Evolutionary conservation across 2,113 vertebrate species (phyloP), one percentile per base, ranked within the genome.

Genomic region (Pimephales promelas): DNA sequence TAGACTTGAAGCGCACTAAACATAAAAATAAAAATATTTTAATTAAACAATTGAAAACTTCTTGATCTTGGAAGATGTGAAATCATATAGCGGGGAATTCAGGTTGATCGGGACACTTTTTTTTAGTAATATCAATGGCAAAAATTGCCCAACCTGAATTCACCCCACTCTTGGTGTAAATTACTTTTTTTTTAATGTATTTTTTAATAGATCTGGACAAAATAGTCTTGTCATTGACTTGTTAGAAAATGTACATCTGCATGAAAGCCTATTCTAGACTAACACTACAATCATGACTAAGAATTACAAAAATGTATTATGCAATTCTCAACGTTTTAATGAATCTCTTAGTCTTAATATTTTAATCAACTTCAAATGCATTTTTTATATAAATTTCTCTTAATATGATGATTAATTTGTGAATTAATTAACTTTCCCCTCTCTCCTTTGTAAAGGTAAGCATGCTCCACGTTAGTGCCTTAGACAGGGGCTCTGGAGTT

Each of bases 401-500:
- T 43, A 36, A 14, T 77, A 14, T 24, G 1, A 9, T 57, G 28
- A n/a, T 40, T 77, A 16, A 56, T n/a, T 14, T 40, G 5, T 24
- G 16, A 3, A 20, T 86, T 24, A 24, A 74, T 76, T 5, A 45
- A 4, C 3, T 62, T 24, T 82, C 31, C 9, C 11, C 10, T 79
- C 20, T 89, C 31, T 68, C 77, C 7, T 84, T 84, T 11, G 57
- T 88, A 87, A 91, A 93, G 90, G 86, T 91, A 61, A 74, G 36
- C 24, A 90, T 85, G 86, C 89, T 85, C 85, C 77, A 80, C 45
- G 74, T 92, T 92, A 91, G 86, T 89, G 59, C 75, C 13, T 61
- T 83, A 73, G 80, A 71, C 49, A 62, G 40, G 49, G 9, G 71
- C 84, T 84, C 79, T 85, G 87, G 62, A 88, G 76, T 85, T 40